Percentiles rank a stretch among this genome's conserved stretches.
phyloP scores from a whole-genome alignment of 2,888 invertebrate species.

The Tortrix viridana region DNA sequence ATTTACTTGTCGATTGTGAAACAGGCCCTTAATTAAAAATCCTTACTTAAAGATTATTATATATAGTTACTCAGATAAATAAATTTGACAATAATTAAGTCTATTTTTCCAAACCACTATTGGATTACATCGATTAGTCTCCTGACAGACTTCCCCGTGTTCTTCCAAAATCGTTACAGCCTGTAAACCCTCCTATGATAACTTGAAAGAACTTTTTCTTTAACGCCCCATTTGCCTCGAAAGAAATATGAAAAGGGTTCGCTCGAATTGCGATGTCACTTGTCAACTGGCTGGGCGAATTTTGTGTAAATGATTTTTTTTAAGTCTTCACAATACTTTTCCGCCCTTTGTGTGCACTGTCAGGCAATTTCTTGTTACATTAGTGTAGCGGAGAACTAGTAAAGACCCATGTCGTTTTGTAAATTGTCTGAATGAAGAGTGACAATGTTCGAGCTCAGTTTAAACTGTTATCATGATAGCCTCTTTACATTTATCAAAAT shows the following conservation, averaged over 20 bases:
- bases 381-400: slow-evolving; percentile 14
- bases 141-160: too few species aligned
- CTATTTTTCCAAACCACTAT: too few species aligned
- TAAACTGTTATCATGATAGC: too few species aligned
- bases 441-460: not conserved
- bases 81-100: too few species aligned
- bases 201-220: slow-evolving; percentile 57
- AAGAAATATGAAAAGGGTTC: slow-evolving; percentile 65
- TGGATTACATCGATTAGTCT: too few species aligned
- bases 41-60: too few species aligned
- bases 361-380: slow-evolving; percentile 32
- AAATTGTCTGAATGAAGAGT: slow-evolving; percentile 25
- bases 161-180: slow-evolving; percentile 7
- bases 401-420: slow-evolving; percentile 16
- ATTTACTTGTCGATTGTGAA: too few species aligned
- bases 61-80: too few species aligned
- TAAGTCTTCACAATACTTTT: slow-evolving; percentile 36
- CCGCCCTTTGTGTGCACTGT: slow-evolving; percentile 32
- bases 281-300: slow-evolving; percentile 54
- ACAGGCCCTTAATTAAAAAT: too few species aligned
- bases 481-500: too few species aligned
- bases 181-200: slow-evolving; percentile 41
- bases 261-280: slow-evolving; percentile 68
- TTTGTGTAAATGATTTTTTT: slow-evolving; percentile 43
- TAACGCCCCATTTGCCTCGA: slow-evolving; percentile 64